These are phyloP conservation scores for Melanostoma scalare DNA, from an alignment of 2,888 invertebrate genomes.

Conservation along the genomic window DNA sequence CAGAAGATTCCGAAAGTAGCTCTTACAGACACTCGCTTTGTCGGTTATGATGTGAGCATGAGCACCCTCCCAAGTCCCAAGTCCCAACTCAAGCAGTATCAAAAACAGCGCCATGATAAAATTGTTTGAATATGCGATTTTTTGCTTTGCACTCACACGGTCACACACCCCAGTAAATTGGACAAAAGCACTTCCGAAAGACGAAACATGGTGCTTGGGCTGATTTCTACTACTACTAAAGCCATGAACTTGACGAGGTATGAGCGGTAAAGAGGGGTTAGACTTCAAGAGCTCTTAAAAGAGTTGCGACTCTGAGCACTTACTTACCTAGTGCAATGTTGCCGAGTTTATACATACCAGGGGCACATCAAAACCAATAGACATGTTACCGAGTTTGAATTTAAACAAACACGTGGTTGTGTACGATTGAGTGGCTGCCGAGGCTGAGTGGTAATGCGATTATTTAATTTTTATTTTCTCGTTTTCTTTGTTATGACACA, in stretches of 20 bases:
- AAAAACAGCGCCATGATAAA: too few species aligned
- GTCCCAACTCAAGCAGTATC: too few species aligned
- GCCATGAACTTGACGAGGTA: too few species aligned
- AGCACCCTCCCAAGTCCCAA: too few species aligned
- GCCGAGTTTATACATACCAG: conserved; percentile 77
- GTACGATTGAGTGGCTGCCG: background rate
- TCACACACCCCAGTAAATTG: too few species aligned
- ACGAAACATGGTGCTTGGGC: too few species aligned
- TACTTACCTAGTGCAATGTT: conserved; percentile 78
- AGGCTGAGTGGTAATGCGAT: background rate
- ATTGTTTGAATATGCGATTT: too few species aligned
- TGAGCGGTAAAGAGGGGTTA: conserved; percentile 8
- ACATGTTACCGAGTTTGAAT: conserved; percentile 32
- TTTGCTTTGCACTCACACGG: too few species aligned
- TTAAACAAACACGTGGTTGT: conserved; percentile 13
- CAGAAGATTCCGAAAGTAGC: conserved; percentile 57
- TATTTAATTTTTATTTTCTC: too few species aligned
- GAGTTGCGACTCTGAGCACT: conserved; percentile 72
- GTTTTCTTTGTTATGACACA: too few species aligned
- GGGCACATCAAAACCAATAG: conserved; percentile 68
- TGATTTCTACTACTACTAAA: too few species aligned
- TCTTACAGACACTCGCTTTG: conserved; percentile 47
- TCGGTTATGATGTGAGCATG: background rate
- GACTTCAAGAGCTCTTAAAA: conserved; percentile 1
- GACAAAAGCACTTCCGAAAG: too few species aligned